Conservation (phyloP, 2,797 vertebrate genomes). For the Numenius phaeopus region DNA sequence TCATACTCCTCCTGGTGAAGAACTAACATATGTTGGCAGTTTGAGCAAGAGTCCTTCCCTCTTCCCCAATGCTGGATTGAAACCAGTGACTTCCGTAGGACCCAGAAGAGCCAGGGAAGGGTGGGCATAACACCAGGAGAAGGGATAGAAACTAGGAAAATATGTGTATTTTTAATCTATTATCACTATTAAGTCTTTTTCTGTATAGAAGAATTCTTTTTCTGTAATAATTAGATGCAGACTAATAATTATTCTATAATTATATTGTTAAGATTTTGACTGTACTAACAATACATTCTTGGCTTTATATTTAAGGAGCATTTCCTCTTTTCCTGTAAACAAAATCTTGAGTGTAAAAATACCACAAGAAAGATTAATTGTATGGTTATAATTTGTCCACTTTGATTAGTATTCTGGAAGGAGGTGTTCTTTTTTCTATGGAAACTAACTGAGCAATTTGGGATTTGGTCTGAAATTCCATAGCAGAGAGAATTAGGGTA, state of each 20-base stretch:
- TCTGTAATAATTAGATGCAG: neutral
- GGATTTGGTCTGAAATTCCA: neutral
- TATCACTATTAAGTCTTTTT: neutral
- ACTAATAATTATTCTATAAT: neutral
- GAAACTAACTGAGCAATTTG: neutral
- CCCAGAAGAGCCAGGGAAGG: neutral
- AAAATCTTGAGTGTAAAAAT: neutral
- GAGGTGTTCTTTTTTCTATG: neutral
- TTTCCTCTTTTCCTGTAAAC: neutral
- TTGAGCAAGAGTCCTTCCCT: neutral
- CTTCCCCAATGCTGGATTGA: neutral
- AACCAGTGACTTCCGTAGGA: neutral
- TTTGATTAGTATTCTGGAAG: neutral
- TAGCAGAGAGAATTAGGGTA: neutral
- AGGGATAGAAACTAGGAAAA: neutral
- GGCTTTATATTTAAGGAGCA: neutral
- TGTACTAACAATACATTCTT: neutral
- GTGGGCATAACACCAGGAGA: neutral
- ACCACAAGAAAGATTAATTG: neutral
- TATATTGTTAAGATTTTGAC: neutral
- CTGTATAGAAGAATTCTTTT: neutral
- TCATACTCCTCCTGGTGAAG: neutral
- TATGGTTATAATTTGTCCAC: neutral
- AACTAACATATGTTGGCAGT: neutral
- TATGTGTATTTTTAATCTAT: neutral